These are phyloP conservation scores for Drosophila parthenogenetica DNA, from an alignment of 2,888 invertebrate species.

Conservation along the genomic window DNA sequence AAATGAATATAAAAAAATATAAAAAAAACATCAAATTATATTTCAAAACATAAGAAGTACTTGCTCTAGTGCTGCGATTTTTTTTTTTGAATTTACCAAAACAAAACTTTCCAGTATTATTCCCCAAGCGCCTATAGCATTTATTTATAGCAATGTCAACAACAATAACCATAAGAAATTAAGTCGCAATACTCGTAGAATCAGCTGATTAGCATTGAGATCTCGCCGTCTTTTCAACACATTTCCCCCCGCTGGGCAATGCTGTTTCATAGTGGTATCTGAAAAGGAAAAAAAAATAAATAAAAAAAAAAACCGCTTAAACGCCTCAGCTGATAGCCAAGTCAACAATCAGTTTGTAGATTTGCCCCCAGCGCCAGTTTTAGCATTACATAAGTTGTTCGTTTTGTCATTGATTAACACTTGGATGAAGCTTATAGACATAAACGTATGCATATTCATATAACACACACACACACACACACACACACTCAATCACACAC, in stretches of 20 bases:
- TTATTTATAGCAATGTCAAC: conserved; percentile 40
- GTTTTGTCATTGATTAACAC: conserved; percentile 73
- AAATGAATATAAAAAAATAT: no score
- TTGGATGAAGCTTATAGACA: conserved; percentile 24
- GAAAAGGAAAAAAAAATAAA: background rate
- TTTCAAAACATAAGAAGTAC: no score
- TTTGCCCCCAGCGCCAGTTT: conserved; percentile 11
- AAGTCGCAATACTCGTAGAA: conserved; percentile 64
- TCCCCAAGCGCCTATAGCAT: conserved; percentile 19
- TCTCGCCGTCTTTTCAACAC: conserved; percentile 46
- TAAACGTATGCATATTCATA: background rate
- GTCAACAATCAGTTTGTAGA: conserved; percentile 35
- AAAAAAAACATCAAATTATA: no score
- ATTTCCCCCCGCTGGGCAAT: background rate
- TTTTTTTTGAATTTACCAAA: conserved; percentile 14
- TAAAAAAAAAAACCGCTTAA: conserved; percentile 32
- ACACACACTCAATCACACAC: conserved; percentile 1
- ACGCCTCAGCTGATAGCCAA: conserved; percentile 55
- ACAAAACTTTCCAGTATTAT: conserved; percentile 39
- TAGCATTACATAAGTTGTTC: conserved; percentile 52
- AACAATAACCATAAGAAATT: conserved; percentile 38
- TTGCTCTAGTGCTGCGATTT: no score
- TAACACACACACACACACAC: conserved; percentile 1
- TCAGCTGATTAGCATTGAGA: conserved; percentile 64
- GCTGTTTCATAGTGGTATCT: conserved; percentile 28